Conservation (phyloP, 2,113 vertebrate species). For the Bagarius yarrelli region DNA sequence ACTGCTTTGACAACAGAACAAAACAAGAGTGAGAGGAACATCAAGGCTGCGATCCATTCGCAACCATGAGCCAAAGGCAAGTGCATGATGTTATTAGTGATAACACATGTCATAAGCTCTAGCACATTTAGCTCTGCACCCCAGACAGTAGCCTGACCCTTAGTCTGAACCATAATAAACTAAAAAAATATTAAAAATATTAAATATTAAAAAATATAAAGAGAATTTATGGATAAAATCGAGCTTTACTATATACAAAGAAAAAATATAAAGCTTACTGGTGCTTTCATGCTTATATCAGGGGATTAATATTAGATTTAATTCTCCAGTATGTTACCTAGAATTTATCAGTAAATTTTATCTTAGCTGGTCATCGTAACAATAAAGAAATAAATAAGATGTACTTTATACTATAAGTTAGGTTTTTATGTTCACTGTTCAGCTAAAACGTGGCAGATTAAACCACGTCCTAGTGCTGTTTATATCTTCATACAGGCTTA, state of each 20-base stretch:
- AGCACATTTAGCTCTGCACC: neutral
- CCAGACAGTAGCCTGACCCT: neutral
- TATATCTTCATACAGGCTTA: neutral
- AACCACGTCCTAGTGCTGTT: neutral
- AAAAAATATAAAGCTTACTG: neutral
- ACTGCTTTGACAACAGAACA: slow-evolving; percentile 3
- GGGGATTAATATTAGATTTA: neutral
- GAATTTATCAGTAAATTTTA: neutral
- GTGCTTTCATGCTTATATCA: neutral
- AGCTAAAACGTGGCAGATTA: slow-evolving; percentile 5
- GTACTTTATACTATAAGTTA: neutral
- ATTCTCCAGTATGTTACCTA: neutral
- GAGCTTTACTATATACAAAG: neutral
- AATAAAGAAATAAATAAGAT: neutral
- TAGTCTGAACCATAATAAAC: neutral
- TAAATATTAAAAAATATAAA: too few relatives aligned
- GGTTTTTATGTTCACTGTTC: neutral
- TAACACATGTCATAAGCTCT: slow-evolving; percentile 6
- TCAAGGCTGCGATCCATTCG: neutral
- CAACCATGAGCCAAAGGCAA: slow-evolving; percentile 4
- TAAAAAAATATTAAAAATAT: too few relatives aligned
- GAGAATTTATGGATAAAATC: neutral
- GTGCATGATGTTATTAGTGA: neutral
- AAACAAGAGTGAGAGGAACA: neutral
- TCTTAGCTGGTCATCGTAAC: neutral